Evolutionary conservation across 2,888 invertebrate genomes (phyloP), one percentile per base, ranked within the genome.

Genomic region (Gandaritis pyraliata): DNA sequence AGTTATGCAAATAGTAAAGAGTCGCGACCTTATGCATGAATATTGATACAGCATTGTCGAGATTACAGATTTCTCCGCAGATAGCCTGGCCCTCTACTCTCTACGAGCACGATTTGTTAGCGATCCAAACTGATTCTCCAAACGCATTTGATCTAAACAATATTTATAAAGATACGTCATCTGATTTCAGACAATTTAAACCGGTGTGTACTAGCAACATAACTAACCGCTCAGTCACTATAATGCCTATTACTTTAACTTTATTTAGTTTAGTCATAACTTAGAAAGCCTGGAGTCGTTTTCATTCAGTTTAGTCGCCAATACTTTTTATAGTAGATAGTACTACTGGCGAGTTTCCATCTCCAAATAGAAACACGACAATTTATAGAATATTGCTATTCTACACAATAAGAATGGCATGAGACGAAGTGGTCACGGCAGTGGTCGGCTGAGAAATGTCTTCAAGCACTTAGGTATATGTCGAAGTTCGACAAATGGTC

Each of bases 1-100:
- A 87, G 89, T 86, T 88, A 91, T 91, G 91, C 90, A 90, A 91
- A 91, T 91, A 85, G 82, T 80, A 72, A 69, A 80, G 75, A 90
- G 90, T 90, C 91, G 88, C 89, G 90, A 89, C 90, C 90, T 86
- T 81, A 82, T 82, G 85, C 87, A 91, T 91, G 91, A 90, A 91
- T 91, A 91, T 91, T 91, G 91, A 91, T 90, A 90, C 85, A 83
- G 87, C 88, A 87, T 88, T 88, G 87, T 87, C 83, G 85, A 85
- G 88, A 90, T 90, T 83, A 80, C 85, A 86, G 90, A 90, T 90
- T 83, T 83, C 73, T 71, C 77, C 72, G 65, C 74, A 80, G 90
- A 90, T 90, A 90, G 82, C 79, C 78, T 75, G 74, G 72, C 81
- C 81, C 80, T 80, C 82, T 83, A 85, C 86, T 86, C 85, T 83